Evolutionary conservation across 2,113 vertebrate species (phyloP).

Genomic region (Heterochromis multidens): DNA sequence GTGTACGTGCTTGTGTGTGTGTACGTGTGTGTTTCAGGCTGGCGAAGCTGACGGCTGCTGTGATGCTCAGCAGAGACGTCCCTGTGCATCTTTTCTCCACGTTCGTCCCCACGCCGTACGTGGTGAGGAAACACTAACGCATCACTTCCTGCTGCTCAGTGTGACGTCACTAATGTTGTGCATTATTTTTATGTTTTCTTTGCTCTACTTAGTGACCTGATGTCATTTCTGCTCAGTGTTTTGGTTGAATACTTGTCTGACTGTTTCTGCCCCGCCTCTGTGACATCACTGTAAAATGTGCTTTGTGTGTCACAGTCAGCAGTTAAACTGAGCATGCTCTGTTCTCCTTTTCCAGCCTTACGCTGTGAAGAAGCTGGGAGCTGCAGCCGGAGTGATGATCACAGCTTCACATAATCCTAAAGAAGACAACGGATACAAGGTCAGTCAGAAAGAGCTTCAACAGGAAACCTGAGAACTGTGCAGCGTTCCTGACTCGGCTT

Average conservation of each 20-base stretch:
- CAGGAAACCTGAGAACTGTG: too few relatives aligned
- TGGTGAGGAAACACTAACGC: conserved; percentile 78
- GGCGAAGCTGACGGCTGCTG: conserved; percentile 87
- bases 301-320: background rate
- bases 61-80: conserved; percentile 84
- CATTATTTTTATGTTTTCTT: accelerated
- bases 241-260: background rate
- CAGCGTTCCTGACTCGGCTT: too few relatives aligned
- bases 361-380: conserved; percentile 83
- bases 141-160: background rate
- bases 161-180: background rate
- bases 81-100: conserved; percentile 89
- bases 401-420: conserved; percentile 95
- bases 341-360: conserved; percentile 80
- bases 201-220: background rate
- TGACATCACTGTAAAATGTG: too few relatives aligned
- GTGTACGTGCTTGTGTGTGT: accelerated
- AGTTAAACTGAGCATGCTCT: background rate
- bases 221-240: accelerated
- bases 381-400: conserved; percentile 93
- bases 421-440: conserved; percentile 95
- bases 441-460: too few relatives aligned
- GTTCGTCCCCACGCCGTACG: conserved; percentile 92
- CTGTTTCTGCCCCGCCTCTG: too few relatives aligned
- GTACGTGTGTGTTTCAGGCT: conserved; percentile 70